These are phyloP conservation scores for Lucinisca nassula DNA, from an alignment of 2,888 invertebrate genomes.

Conservation along the genomic window DNA sequence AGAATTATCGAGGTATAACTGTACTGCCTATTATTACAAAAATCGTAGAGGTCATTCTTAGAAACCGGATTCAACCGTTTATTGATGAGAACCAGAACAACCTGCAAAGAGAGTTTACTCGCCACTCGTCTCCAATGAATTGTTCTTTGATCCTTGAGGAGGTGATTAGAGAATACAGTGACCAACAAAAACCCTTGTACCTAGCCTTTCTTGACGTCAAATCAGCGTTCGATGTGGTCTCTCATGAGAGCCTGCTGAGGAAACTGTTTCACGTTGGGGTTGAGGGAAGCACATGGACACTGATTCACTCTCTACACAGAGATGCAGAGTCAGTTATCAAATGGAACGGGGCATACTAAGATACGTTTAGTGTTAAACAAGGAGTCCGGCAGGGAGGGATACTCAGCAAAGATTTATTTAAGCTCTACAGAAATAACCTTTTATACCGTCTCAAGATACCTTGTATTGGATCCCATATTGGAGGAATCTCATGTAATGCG, in stretches of 20 bases:
- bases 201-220: neutral
- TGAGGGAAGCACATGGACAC: neutral
- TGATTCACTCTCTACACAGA: neutral
- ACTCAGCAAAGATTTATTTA: neutral
- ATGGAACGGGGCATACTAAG: neutral
- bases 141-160: conserved; percentile 13
- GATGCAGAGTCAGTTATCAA: neutral
- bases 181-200: neutral
- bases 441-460: neutral
- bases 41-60: conserved; percentile 25
- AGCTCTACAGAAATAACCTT: neutral
- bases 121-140: conserved; percentile 22
- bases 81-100: neutral
- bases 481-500: neutral
- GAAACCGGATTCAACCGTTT: neutral
- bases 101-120: conserved; percentile 17
- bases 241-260: neutral
- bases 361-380: neutral
- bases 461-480: neutral
- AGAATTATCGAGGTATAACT: conserved; percentile 38
- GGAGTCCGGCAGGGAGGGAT: neutral
- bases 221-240: neutral
- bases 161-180: conserved; percentile 1
- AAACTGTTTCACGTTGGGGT: neutral
- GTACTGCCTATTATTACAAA: conserved; percentile 26